Conservation (phyloP, 2,888 invertebrate genomes). For the Parnassius orleans region DNA sequence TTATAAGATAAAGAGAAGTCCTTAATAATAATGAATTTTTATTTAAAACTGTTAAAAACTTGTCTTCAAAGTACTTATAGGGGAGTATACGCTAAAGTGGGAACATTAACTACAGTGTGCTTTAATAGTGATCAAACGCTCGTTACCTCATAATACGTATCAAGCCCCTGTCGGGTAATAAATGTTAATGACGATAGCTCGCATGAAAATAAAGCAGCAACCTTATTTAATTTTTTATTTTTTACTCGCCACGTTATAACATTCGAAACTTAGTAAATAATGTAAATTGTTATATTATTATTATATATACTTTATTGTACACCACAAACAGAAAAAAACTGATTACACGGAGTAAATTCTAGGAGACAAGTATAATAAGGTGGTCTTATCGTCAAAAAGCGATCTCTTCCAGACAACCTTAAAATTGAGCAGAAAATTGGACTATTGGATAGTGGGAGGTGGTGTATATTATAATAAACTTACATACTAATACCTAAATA, state of each 20-base stretch:
- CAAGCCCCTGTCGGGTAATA: constrained; percentile 20
- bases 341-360: too few species aligned
- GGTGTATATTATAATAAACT: too few species aligned
- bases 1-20: too few species aligned
- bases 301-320: too few species aligned
- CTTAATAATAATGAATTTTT: too few species aligned
- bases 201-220: constrained; percentile 21
- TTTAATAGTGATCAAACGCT: constrained; percentile 20
- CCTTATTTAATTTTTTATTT: constrained; percentile 15
- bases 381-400: too few species aligned
- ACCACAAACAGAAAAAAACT: too few species aligned
- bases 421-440: too few species aligned
- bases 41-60: neutral
- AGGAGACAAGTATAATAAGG: too few species aligned
- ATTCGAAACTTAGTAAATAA: constrained; percentile 4
- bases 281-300: neutral
- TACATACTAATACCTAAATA: too few species aligned
- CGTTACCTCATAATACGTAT: constrained; percentile 21
- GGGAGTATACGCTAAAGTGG: constrained; percentile 11
- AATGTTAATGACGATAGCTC: constrained; percentile 27
- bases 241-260: constrained; percentile 6
- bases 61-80: neutral
- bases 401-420: too few species aligned
- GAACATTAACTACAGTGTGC: constrained; percentile 7
- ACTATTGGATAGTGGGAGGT: too few species aligned